A percentile compares a stretch with the other conserved stretches of the same genome.
These are phyloP conservation scores for Philypnodon macrostomus DNA, from an alignment of 2,797 vertebrate species.

Conservation along the genomic window DNA sequence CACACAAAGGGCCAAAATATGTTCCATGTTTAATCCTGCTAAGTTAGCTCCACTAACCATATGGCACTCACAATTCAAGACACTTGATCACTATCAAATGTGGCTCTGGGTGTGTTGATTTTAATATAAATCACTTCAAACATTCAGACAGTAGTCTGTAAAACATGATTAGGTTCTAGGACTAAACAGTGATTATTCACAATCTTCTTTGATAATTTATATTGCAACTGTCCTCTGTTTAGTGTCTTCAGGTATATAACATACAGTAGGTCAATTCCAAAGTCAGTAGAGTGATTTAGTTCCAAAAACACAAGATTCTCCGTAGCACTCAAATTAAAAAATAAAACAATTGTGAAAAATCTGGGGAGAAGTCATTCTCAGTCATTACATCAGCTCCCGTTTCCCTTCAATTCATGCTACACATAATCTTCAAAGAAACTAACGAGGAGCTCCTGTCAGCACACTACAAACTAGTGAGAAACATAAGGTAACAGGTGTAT, in stretches of 20 bases:
- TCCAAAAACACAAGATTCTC: constrained; percentile 29
- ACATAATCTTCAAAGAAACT: constrained; percentile 32
- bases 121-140: constrained; percentile 27
- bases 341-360: constrained; percentile 23
- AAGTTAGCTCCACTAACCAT: constrained; percentile 66
- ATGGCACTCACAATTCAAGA: constrained; percentile 74
- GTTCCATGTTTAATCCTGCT: constrained; percentile 69
- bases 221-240: constrained; percentile 60
- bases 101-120: constrained; percentile 47
- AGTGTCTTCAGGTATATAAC: constrained; percentile 52
- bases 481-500: constrained; percentile 62
- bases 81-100: constrained; percentile 54
- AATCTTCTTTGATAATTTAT: constrained; percentile 36
- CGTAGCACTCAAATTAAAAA: constrained; percentile 23
- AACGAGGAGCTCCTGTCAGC: constrained; percentile 37
- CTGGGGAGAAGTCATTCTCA: constrained; percentile 25
- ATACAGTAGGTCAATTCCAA: constrained; percentile 44
- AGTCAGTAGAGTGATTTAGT: constrained; percentile 45
- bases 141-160: constrained; percentile 62
- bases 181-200: constrained; percentile 38
- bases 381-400: constrained; percentile 38
- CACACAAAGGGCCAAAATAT: constrained; percentile 71
- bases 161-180: constrained; percentile 40
- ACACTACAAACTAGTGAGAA: constrained; percentile 40
- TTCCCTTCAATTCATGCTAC: constrained; percentile 45